phyloP scores from a whole-genome alignment of 2,113 vertebrate species.

The Nibea albiflora region DNA sequence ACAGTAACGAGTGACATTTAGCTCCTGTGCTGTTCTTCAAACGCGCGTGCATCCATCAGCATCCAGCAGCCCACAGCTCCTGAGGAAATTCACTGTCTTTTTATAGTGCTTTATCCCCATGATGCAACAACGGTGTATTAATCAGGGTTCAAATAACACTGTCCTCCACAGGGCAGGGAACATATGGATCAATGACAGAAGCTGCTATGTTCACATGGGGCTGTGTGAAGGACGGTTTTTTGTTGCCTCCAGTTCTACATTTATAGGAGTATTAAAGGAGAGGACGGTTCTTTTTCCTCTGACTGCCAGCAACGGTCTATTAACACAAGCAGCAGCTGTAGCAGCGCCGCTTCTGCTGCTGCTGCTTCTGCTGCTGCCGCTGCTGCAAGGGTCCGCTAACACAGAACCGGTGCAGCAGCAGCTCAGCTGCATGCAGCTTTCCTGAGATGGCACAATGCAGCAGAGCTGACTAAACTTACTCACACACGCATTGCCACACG shows the following conservation, averaged over 20 bases:
- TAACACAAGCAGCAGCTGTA: constrained; percentile 4
- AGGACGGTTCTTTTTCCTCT: neutral
- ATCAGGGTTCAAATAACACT: constrained; percentile 16
- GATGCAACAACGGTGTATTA: constrained; percentile 13
- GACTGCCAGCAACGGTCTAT: constrained; percentile 31
- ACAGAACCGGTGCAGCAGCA: constrained; percentile 37
- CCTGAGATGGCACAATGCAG: constrained; percentile 35
- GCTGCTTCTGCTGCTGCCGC: constrained; percentile 22
- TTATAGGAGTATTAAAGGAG: constrained; percentile 27
- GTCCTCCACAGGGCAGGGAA: constrained; percentile 29
- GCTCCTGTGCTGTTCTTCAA: constrained; percentile 14
- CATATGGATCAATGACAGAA: constrained; percentile 41
- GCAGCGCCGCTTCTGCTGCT: neutral
- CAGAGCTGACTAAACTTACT: constrained; percentile 31
- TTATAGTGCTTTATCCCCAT: constrained; percentile 13
- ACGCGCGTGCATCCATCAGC: constrained; percentile 20
- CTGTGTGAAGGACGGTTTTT: constrained; percentile 45
- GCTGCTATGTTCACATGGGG: constrained; percentile 28
- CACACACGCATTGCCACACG: neutral
- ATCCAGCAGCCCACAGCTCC: constrained; percentile 13
- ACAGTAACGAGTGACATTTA: constrained; percentile 8
- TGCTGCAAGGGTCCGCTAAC: constrained; percentile 27
- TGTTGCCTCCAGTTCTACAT: constrained; percentile 30
- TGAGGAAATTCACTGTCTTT: constrained; percentile 40
- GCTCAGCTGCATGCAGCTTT: constrained; percentile 39